Percentiles rank a stretch among this genome's conserved stretches.
Evolutionary conservation across 92 coral and sea anemone species (phyloP).

Genomic region (Palythoa grandis): DNA sequence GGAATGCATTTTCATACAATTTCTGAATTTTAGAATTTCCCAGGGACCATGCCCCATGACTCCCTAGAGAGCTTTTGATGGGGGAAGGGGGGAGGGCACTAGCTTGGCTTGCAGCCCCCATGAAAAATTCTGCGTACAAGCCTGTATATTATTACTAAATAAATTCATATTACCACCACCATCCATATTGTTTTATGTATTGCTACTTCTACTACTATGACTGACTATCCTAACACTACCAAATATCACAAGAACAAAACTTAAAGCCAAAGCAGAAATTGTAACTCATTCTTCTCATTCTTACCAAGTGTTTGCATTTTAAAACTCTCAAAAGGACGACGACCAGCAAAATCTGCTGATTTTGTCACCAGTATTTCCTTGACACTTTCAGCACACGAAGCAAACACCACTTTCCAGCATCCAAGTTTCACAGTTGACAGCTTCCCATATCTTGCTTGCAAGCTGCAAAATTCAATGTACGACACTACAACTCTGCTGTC

Average conservation of each 20-base stretch:
- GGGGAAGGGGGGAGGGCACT: background rate
- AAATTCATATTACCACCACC: background rate
- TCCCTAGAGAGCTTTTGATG: background rate
- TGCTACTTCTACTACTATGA: background rate
- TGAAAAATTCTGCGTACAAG: background rate
- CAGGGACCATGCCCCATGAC: too few species aligned
- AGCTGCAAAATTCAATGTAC: background rate
- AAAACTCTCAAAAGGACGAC: conserved; percentile 28
- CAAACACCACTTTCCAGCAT: conserved; percentile 31
- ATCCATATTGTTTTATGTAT: background rate
- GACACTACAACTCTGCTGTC: too few species aligned
- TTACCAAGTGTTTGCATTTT: conserved; percentile 20
- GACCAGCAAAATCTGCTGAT: conserved; percentile 28
- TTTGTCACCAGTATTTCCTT: conserved; percentile 14
- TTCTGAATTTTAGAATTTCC: too few species aligned
- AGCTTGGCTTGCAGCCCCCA: background rate
- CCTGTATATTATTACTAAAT: background rate
- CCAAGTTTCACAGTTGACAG: conserved; percentile 25
- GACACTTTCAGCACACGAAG: conserved; percentile 8
- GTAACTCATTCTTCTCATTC: background rate
- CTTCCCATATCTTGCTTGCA: conserved; percentile 10
- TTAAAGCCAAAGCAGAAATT: background rate
- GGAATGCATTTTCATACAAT: too few species aligned
- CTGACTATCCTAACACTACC: background rate
- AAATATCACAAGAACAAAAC: background rate